Evolutionary conservation across 2,113 vertebrate species (phyloP).

Genomic region (Felis chaus): DNA sequence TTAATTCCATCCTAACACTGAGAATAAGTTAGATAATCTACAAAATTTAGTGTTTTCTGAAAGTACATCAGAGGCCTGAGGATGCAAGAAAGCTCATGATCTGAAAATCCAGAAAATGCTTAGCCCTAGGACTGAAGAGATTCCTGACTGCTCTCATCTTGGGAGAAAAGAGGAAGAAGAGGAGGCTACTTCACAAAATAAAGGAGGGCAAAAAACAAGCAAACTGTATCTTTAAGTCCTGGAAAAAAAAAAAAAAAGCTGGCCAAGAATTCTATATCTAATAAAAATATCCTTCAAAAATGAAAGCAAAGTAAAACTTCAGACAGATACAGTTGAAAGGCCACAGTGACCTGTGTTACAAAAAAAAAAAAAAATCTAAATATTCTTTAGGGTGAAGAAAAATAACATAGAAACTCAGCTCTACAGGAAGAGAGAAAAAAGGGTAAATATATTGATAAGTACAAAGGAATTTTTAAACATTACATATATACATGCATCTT

Average conservation of each 20-base stretch:
- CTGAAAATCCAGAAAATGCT: not conserved
- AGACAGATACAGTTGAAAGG: not conserved
- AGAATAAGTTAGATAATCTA: not conserved
- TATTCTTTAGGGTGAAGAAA: not conserved
- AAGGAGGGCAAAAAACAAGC: not conserved
- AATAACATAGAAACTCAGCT: not conserved
- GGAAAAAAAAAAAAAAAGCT: no score
- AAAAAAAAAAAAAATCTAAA: not conserved
- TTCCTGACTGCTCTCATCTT: not conserved
- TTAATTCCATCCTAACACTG: not conserved
- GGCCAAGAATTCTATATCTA: not conserved
- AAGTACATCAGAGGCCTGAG: not conserved
- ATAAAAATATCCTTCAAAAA: not conserved
- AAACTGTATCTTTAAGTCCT: not conserved
- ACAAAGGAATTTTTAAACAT: not conserved
- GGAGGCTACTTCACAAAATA: not conserved
- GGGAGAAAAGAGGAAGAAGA: not conserved
- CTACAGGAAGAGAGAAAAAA: not conserved
- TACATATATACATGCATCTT: not conserved
- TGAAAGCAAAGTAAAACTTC: not conserved
- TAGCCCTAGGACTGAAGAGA: not conserved
- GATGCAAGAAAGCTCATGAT: not conserved
- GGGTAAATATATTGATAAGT: not conserved
- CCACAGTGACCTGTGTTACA: not conserved
- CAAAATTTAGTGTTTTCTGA: not conserved